Base-by-base conservation (phyloP, 2,113 vertebrate genomes). In the Seriola dumerili region DNA sequence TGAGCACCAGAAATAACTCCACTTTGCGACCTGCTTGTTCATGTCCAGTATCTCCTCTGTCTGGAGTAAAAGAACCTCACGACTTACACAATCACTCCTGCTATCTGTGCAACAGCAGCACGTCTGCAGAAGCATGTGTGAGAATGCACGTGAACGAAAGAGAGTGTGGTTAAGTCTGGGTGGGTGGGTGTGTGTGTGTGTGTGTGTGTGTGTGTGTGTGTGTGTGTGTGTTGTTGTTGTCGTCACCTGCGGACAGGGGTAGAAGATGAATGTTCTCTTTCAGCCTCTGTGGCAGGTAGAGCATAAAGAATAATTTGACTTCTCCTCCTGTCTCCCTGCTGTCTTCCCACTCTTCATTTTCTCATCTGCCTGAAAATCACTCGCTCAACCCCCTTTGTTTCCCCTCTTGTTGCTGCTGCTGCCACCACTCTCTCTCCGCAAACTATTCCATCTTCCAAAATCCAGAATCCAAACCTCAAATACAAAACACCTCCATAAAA, bases 271-370 rank as follows among this genome's bases (percentile, higher is more conserved):
- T 94, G 92, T 89, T 88, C 86, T 92, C 80, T 90, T 85, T 85
- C 88, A 81, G 85, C 89, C 80, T 88, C 69, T 75, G 76, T 92
- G 91, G 90, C 92, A 94, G 92, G 85, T 85, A 84, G 90, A 92
- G 90, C 90, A 86, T 81, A 87, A 88, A 92, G 89, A 93, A 92
- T 92, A 91, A 94, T 93, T 93, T 89, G 88, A 93, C 93, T 93
- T 91, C 90, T 91, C 87, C 88, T 92, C 84, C 79, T 63, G 87
- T 91, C 88, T 92, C 79, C 80, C 71, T 78, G 70, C 80, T 61
- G 74, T 82, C 80, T 85, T 83, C 70, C 80, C 80, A 76, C 87
- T 82, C 86, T 79, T 86, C 76, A 82, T 90, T 90, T 89, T 91
- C 76, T 89, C 85, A 74, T 89, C 91, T 80, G 48, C 67, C 74